These are phyloP conservation scores for Aurelia coerulea DNA, from an alignment of 30 jellyfish, hydroid and myxozoan species.

Conservation along the genomic window DNA sequence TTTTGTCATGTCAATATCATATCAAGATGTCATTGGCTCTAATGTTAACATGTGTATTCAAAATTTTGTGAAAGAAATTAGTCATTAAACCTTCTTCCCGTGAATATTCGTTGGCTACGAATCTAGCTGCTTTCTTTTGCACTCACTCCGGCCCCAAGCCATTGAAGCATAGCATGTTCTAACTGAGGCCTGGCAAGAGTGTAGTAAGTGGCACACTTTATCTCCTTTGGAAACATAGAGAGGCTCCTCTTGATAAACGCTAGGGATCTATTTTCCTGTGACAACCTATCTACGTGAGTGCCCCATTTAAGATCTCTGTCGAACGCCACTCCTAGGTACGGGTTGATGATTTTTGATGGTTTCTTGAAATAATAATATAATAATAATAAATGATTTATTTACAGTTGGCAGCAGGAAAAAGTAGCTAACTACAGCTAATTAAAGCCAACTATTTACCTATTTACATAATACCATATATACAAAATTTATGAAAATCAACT, in stretches of 20 bases:
- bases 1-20: background rate
- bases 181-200: background rate
- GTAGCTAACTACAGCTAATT: too few relatives aligned
- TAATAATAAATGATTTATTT: too few relatives aligned
- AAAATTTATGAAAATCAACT: too few relatives aligned
- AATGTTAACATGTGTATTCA: background rate
- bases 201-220: background rate
- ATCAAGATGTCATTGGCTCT: too few relatives aligned
- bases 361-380: too few relatives aligned
- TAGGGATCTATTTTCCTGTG: background rate
- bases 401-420: too few relatives aligned
- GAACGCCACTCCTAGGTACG: background rate
- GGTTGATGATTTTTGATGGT: too few relatives aligned
- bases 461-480: too few relatives aligned
- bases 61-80: background rate
- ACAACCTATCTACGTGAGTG: background rate
- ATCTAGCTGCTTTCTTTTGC: conserved; percentile 6
- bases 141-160: background rate
- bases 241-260: background rate
- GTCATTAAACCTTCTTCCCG: background rate
- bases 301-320: background rate
- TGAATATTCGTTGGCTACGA: conserved; percentile 5
- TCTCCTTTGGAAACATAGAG: background rate
- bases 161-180: background rate
- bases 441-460: too few relatives aligned